Evolutionary conservation across 2,797 vertebrate genomes (phyloP).

Genomic region (Sebastiscus tertius): DNA sequence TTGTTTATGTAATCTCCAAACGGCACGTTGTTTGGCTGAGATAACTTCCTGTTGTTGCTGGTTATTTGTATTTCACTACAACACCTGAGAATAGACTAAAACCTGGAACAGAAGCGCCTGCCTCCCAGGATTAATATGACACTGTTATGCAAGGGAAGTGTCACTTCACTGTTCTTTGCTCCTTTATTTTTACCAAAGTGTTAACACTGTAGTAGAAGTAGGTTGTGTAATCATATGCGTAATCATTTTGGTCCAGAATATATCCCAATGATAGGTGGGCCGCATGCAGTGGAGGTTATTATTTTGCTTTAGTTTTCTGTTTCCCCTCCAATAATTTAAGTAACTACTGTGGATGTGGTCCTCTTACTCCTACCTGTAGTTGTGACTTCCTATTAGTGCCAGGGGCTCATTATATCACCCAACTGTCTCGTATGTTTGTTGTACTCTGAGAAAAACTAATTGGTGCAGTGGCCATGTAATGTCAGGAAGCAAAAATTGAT

Average conservation of each 20-base stretch:
- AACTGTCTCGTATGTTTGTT: neutral
- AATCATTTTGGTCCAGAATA: neutral
- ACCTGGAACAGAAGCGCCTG: neutral
- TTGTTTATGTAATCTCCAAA: slow-evolving; percentile 21
- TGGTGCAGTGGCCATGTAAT: neutral
- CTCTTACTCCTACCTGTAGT: neutral
- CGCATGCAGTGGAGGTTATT: neutral
- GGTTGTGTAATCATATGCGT: slow-evolving; percentile 47
- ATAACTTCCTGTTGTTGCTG: slow-evolving; percentile 21
- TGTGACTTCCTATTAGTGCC: neutral
- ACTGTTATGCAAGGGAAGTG: slow-evolving; percentile 34
- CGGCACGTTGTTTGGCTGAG: slow-evolving; percentile 2
- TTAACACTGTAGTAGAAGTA: slow-evolving; percentile 36
- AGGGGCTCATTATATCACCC: neutral
- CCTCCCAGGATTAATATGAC: neutral
- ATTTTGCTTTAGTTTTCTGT: slow-evolving; percentile 11
- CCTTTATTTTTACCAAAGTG: slow-evolving; percentile 59
- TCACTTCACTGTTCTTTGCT: slow-evolving; percentile 48
- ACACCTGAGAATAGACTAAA: slow-evolving; percentile 14
- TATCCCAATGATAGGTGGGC: neutral
- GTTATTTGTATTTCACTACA: slow-evolving; percentile 18
- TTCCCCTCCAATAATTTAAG: neutral
- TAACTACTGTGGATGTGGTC: neutral
- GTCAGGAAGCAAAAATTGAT: neutral
- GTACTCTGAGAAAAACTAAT: neutral